These are phyloP conservation scores for Nothoprocta perdicaria DNA, from an alignment of 2,113 vertebrate genomes.

Conservation along the genomic window DNA sequence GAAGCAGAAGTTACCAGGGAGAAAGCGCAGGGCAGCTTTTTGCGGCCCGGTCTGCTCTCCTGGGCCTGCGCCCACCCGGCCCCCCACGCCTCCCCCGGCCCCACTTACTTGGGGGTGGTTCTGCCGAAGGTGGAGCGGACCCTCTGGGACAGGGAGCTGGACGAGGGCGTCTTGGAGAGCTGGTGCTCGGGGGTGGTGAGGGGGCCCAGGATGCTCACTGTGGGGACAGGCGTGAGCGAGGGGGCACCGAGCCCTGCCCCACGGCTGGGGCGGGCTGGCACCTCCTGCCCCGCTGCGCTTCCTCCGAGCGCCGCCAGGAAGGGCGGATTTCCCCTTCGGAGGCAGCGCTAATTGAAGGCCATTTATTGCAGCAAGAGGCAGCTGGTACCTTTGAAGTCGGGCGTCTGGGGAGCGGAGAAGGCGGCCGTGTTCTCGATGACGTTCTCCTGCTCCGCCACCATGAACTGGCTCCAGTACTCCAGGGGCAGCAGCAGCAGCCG, in stretches of 20 bases:
- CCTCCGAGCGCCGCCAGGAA: not conserved
- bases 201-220: conserved; percentile 93
- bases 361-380: not conserved
- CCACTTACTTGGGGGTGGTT: conserved; percentile 89
- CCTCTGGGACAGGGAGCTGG: conserved; percentile 92
- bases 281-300: not conserved
- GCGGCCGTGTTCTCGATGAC: conserved; percentile 91
- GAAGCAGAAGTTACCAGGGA: not conserved
- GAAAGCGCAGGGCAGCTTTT: too few relatives aligned
- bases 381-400: conserved; percentile 85
- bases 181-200: conserved; percentile 95
- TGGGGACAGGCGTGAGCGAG: not conserved
- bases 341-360: not conserved
- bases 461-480: conserved; percentile 91
- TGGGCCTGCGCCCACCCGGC: too few relatives aligned
- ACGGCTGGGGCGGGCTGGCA: too few relatives aligned
- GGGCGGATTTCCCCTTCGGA: accelerated
- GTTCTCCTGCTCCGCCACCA: conserved; percentile 86
- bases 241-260: too few relatives aligned
- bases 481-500: conserved; percentile 86
- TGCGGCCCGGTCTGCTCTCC: too few relatives aligned
- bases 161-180: conserved; percentile 90
- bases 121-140: conserved; percentile 87
- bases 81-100: not conserved
- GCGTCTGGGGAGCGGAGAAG: conserved; percentile 88